Base-by-base conservation (phyloP, 2,888 invertebrate species). In the Hirtodrosophila alboralis region DNA sequence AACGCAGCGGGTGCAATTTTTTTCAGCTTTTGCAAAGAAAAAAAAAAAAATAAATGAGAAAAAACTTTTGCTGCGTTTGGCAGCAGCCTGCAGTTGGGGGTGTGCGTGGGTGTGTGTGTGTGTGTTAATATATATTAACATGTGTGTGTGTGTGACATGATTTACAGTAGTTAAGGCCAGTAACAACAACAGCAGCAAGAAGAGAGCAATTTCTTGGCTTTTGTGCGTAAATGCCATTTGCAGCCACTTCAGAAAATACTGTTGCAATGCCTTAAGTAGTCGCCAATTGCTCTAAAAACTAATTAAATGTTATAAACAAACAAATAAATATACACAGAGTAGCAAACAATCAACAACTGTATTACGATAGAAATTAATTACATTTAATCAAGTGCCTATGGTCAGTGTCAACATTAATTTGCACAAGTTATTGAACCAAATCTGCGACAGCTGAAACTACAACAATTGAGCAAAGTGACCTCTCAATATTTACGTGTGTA, bases 361-460 rank as follows among this genome's bases (percentile, higher is more conserved):
- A 27, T 27, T 44, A 21, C 44, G 14, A 59, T 36, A 33, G 43
- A 84, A 85, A 80, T 74, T 80, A 85, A 80, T 85, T 85, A 80
- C 51, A 74, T 79, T 85, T 74, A 64, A 85, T 79, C 70, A 59
- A 85, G 51, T 58, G 65, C 60, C 83, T 44, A 60, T 61, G 65
- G 63, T 63, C 57, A 61, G 44, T 59, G 86, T 76, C 80, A 85
- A 76, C 60, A 84, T 80, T 76, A 38, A 74, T 75, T 85, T 66
- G 58, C 49, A 18, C 44, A 75, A 67, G 41, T 70, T 83, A 70
- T 77, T 56, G 28, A 21, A 54, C 40, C 44, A 70, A 49, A 58
- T 52, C 44, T 30, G 53, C 10, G 21, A 48, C 43, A 38, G 26
- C 51, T 26, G 14, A 38, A 54, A 28, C 40, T 53, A 41, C 30